Percentiles rank a stretch among this genome's conserved stretches.
phyloP scores from a whole-genome alignment of 23 tunicate genomes.

The Diplosoma virens region DNA sequence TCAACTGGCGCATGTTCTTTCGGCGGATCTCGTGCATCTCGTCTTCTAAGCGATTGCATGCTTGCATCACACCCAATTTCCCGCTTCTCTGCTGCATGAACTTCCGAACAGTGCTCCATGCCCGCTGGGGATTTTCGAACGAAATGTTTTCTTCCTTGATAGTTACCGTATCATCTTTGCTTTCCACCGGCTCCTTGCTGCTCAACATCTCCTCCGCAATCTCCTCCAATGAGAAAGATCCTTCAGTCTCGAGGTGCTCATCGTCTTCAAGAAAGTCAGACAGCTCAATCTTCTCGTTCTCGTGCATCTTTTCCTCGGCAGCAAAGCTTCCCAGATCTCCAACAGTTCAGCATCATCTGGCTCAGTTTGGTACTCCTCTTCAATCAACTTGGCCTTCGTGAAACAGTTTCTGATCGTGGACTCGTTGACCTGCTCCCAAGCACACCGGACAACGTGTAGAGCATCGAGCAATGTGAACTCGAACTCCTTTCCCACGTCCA shows the following conservation, averaged over 20 bases:
- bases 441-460: constrained; percentile 13
- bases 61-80: constrained; percentile 9
- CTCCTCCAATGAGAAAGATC: constrained; percentile 34
- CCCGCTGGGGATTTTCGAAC: background rate
- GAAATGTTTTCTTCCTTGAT: background rate
- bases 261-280: constrained; percentile 37
- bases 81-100: constrained; percentile 32
- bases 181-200: constrained; percentile 32
- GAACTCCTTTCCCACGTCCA: constrained; percentile 38
- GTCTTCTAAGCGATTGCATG: constrained; percentile 13
- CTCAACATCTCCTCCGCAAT: constrained; percentile 27
- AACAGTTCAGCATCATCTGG: constrained; percentile 34
- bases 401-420: constrained; percentile 37
- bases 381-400: constrained; percentile 34
- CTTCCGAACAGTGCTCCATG: constrained; percentile 10
- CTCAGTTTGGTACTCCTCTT: constrained; percentile 22
- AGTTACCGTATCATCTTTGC: background rate
- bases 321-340: constrained; percentile 54
- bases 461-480: constrained; percentile 44
- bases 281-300: constrained; percentile 37
- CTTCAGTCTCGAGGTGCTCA: constrained; percentile 42
- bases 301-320: constrained; percentile 16
- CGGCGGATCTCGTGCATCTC: too few species aligned
- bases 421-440: constrained; percentile 47
- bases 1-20: too few species aligned